These are phyloP conservation scores for Shargacucullia verbasci DNA, from an alignment of 2,888 invertebrate species.

Conservation along the genomic window DNA sequence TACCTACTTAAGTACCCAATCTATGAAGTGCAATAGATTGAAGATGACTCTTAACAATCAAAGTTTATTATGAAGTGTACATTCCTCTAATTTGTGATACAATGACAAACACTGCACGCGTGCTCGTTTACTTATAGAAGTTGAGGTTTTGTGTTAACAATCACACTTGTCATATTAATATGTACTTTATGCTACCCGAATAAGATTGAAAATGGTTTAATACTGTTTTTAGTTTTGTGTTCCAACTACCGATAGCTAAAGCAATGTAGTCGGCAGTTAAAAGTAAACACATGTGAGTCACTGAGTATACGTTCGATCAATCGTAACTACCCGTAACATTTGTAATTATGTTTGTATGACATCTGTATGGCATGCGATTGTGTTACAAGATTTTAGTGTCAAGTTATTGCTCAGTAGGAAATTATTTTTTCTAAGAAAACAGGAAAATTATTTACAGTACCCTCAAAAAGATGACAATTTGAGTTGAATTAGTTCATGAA, in stretches of 20 bases:
- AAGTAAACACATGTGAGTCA: slow-evolving; percentile 50
- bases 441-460: no score
- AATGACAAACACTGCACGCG: slow-evolving; percentile 38
- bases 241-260: slow-evolving; percentile 62
- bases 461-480: no score
- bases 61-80: slow-evolving; percentile 12
- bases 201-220: slow-evolving; percentile 56
- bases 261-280: slow-evolving; percentile 36
- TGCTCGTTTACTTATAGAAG: slow-evolving; percentile 33
- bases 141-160: slow-evolving; percentile 54
- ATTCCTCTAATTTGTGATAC: slow-evolving; percentile 33
- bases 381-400: no score
- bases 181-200: slow-evolving; percentile 36
- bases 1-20: no score
- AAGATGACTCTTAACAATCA: slow-evolving; percentile 6
- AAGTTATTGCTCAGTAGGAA: no score
- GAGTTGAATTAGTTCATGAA: no score
- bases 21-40: slow-evolving; percentile 2
- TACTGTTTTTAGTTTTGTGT: slow-evolving; percentile 70
- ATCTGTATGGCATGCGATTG: slow-evolving; percentile 2
- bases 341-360: slow-evolving; percentile 12
- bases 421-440: no score
- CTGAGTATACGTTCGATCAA: slow-evolving; percentile 13
- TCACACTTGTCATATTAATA: slow-evolving; percentile 14
- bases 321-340: slow-evolving; percentile 29